These are phyloP conservation scores for Dipodomys ordii DNA, from an alignment of 2,113 vertebrate species.

Conservation along the genomic window DNA sequence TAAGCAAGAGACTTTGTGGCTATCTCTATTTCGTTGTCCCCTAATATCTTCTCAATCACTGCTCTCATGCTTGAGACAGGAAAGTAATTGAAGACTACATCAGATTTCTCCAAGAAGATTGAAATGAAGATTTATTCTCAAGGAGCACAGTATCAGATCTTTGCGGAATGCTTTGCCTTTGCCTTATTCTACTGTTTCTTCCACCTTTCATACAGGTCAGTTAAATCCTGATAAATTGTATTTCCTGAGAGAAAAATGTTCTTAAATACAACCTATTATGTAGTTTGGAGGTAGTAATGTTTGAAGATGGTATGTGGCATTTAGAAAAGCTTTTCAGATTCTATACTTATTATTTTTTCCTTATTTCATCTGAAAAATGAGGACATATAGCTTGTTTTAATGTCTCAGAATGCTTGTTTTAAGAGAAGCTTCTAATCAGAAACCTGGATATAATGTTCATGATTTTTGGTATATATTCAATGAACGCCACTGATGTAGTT, in stretches of 20 bases:
- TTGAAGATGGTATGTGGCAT: slow-evolving; percentile 18
- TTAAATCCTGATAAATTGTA: slow-evolving; percentile 54
- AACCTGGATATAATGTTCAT: slow-evolving; percentile 38
- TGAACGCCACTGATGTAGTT: slow-evolving; percentile 24
- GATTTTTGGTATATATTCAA: slow-evolving; percentile 28
- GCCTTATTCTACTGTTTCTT: not conserved
- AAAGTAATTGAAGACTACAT: slow-evolving; percentile 62
- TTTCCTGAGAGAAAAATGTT: slow-evolving; percentile 38
- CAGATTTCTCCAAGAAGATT: slow-evolving; percentile 48
- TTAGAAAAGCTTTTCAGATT: slow-evolving; percentile 55
- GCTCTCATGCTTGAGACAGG: slow-evolving; percentile 53
- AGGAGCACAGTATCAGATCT: slow-evolving; percentile 3
- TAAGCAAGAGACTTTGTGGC: slow-evolving; percentile 4
- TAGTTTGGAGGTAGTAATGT: not conserved
- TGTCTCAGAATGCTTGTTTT: slow-evolving; percentile 58
- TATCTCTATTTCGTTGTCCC: not conserved
- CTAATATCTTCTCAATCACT: slow-evolving; percentile 42
- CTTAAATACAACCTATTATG: slow-evolving; percentile 6
- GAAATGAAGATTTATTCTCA: slow-evolving; percentile 6
- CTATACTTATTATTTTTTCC: slow-evolving; percentile 46
- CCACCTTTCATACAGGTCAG: not conserved
- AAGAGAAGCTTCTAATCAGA: slow-evolving; percentile 64
- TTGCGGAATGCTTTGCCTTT: not conserved
- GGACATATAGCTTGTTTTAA: slow-evolving; percentile 67
- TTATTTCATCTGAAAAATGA: slow-evolving; percentile 67